Evolutionary conservation across 2,888 invertebrate species (phyloP), one percentile per base, ranked within the genome.

Genomic region (Myopa tessellatipennis): DNA sequence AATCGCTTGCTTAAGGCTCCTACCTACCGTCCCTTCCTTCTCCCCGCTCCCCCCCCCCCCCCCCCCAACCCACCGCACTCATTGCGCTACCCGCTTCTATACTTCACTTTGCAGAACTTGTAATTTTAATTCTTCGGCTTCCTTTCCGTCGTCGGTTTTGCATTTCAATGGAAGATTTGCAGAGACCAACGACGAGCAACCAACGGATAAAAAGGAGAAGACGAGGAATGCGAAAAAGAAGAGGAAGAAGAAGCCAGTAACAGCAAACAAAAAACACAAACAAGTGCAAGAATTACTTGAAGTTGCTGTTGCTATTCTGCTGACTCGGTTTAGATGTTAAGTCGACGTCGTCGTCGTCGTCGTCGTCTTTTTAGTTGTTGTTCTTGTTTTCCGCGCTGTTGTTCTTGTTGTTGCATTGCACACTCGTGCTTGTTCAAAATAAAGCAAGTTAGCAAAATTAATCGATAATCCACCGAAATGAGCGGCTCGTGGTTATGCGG

Each of bases 391-490:
- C 26, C 26, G 1, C 26, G 26, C 26, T 26, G 26, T 26, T 67
- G 40, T 45, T 45, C n/a, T 40, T 69, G 69, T 69, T 69, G 36
- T 8, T 67, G 16, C n/a, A 50, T 50, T 36, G 38, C 58, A 58
- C 1, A 55, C 16, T 55, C 16, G 10, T 10, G 10, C 16, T 4
- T 58, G 26, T 26, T 26, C 26, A 26, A 26, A 26, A 26, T 26
- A 26, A 26, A 26, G 26, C 26, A 26, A 26, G 26, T 26, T 26
- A 26, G 26, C 26, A 26, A 26, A 26, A 26, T 26, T 1, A 26
- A 26, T 26, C 26, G 26, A 26, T 26, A 26, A 26, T 26, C 26
- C 26, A 26, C 26, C 26, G 26, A 26, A 26, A 26, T 26, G 26
- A 26, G 26, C 1, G 26, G 26, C 2, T 26, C n/a, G n/a, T n/a